Conservation (phyloP, 53 echinoderm and acorn worm genomes). For the Arbacia lixula region DNA sequence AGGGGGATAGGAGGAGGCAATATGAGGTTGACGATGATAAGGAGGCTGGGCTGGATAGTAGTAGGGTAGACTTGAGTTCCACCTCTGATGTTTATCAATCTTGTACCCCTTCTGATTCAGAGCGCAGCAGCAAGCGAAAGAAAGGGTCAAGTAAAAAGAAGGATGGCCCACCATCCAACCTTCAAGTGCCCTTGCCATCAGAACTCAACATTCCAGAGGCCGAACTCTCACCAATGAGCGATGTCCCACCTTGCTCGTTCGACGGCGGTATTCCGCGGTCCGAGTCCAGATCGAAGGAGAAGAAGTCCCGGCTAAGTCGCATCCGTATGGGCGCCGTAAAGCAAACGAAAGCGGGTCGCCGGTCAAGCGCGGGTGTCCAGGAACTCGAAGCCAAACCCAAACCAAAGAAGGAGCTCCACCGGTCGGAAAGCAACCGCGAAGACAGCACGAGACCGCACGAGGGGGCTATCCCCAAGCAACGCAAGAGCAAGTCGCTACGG, state of each 20-base stretch:
- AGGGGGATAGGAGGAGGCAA: conserved; percentile 50
- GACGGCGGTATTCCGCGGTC: conserved; percentile 89
- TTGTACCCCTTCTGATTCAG: conserved; percentile 45
- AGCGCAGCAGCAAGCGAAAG: conserved; percentile 50
- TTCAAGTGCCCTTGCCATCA: conserved; percentile 8
- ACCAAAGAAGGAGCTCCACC: background rate
- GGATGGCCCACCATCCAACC: conserved; percentile 6
- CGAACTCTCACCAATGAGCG: conserved; percentile 69
- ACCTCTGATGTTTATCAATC: conserved; percentile 57
- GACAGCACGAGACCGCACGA: conserved; percentile 19
- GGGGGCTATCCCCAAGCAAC: conserved; percentile 55
- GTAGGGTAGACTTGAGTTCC: conserved; percentile 5
- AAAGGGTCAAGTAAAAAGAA: conserved; percentile 21
- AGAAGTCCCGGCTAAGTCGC: conserved; percentile 79
- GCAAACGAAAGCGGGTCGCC: background rate
- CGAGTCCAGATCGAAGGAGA: conserved; percentile 91
- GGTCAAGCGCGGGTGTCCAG: background rate
- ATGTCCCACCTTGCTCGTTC: conserved; percentile 73
- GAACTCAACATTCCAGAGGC: conserved; percentile 1
- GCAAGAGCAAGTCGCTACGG: conserved; percentile 47
- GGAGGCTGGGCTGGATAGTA: conserved; percentile 37
- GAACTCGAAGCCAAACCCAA: background rate
- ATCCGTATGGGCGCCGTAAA: conserved; percentile 73
- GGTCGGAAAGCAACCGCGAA: conserved; percentile 9
- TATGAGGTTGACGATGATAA: conserved; percentile 37